Percentiles rank a stretch among this genome's conserved stretches.
phyloP scores from a whole-genome alignment of 2,113 vertebrate species.

The Pandion haliaetus region DNA sequence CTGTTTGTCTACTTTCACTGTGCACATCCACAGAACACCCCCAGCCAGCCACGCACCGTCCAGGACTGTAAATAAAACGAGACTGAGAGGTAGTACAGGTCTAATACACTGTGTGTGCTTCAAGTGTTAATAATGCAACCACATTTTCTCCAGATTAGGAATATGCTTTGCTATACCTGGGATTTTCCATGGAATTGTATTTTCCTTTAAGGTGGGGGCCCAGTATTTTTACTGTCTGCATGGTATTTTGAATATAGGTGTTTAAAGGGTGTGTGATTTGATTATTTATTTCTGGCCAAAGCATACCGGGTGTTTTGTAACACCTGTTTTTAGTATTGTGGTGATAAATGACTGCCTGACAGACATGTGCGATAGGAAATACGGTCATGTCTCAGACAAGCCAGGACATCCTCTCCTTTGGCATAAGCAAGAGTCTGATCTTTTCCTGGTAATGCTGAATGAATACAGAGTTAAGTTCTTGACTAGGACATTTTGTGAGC shows the following conservation, averaged over 20 bases:
- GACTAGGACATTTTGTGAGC: neutral
- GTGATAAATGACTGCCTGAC: neutral
- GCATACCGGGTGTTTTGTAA: neutral
- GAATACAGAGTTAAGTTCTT: neutral
- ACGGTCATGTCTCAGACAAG: fast-evolving
- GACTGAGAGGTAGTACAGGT: neutral
- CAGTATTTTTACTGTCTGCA: neutral
- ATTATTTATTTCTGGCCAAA: neutral
- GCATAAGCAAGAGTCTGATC: neutral
- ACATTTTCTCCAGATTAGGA: neutral
- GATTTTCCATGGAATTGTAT: neutral
- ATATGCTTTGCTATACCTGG: fast-evolving
- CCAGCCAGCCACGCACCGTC: neutral
- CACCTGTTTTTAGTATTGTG: neutral
- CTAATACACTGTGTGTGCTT: neutral
- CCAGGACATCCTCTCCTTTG: neutral
- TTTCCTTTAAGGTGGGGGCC: neutral
- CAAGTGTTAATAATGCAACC: neutral
- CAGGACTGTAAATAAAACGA: neutral
- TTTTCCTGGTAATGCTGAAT: neutral
- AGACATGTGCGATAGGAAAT: fast-evolving
- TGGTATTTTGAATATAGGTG: neutral
- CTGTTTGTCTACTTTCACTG: fast-evolving
- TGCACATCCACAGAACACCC: neutral
- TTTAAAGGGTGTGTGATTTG: neutral